Evolutionary conservation across 2,113 vertebrate genomes (phyloP), one percentile per base, ranked within the genome.

Genomic region (Microtus pennsylvanicus): DNA sequence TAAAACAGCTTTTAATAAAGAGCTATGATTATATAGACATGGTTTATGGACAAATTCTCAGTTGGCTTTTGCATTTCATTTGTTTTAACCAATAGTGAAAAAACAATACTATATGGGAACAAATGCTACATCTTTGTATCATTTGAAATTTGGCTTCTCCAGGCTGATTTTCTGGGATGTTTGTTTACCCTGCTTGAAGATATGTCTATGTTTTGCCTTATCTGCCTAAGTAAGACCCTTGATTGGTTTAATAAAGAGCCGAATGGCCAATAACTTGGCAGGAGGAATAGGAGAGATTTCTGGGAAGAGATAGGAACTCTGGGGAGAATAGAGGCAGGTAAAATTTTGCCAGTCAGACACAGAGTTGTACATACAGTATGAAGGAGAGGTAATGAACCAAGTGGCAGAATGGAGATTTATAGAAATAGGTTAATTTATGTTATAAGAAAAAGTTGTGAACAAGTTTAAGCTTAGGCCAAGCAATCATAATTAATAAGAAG

Each of bases 1-100:
- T 99, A 99, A 99, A 99, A 69, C 7, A 99, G 98, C 98, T 99
- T 98, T 95, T 93, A 38, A 87, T 98, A 98, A 96, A 97, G 90
- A 98, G 97, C 86, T 98, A 88, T 98, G 97, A 95, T 97, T 92
- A 42, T 22, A 77, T 1, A 89, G 2, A 85, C 30, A 93, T n/a
- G 65, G 87, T 96, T 95, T 98, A 98, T 97, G 96, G 90, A 95
- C 96, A 90, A 92, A 86, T 95, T 96, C 83, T 82, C 52, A 28
- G 5, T 76, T 94, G 52, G 17, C 90, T 97, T 96, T 90, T 98
- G 94, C 98, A 97, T 96, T 98, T 97, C 95, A 72, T 97, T 97
- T 97, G 96, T 97, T 98, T 98, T 96, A 95, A 98, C 98, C 98
- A 98, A 98, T 98, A 98, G 98, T 97, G 96, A 98, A 97, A 98